Evolutionary conservation across 2,797 vertebrate genomes (phyloP), one percentile per base, ranked within the genome.

Genomic region (Adelosebastes latens): DNA sequence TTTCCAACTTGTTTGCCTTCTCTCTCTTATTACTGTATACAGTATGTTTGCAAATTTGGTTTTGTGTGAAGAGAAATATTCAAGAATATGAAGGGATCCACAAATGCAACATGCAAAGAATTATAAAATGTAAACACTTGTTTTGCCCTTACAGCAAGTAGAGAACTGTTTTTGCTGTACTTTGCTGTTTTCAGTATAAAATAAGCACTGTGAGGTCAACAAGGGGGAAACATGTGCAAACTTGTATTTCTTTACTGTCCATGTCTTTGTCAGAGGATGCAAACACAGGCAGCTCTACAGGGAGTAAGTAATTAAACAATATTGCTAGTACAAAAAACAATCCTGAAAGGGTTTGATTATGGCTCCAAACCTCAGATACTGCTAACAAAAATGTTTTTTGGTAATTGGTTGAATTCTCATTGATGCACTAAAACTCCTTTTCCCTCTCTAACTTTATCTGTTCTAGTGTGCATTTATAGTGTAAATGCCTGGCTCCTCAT

Each of bases 1-100:
- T 84, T 89, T 90, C 66, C 22, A 78, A 82, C 77, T 79, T 80
- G 82, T 76, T 87, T 83, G 52, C 71, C 59, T 75, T 73, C 46
- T 78, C 25, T 68, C 65, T 85, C 66, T 72, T 60, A 46, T 63
- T 27, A 24, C 39, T 78, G 42, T 46, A 18, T 73, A 58, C 60
- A 18, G 22, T 63, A 29, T 77, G 53, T 77, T 87, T 59, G n/a
- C 34, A 86, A 87, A 88, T 83, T 55, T 32, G n/a, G 27, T 85
- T 85, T 74, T 65, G 71, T 64, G 72, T 39, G 16, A 42, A 77
- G 77, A 77, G 39, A 75, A 56, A 80, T 75, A n/a, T 77, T 78
- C 63, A 11, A 46, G n/a, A 90, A 80, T 74, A 82, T 46, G 34
- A 71, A 84, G 20, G 58, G 56, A 66, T 89, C 59, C 52, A 80